Evolutionary conservation across 2,113 vertebrate genomes (phyloP).

Genomic region (Oxyura jamaicensis): DNA sequence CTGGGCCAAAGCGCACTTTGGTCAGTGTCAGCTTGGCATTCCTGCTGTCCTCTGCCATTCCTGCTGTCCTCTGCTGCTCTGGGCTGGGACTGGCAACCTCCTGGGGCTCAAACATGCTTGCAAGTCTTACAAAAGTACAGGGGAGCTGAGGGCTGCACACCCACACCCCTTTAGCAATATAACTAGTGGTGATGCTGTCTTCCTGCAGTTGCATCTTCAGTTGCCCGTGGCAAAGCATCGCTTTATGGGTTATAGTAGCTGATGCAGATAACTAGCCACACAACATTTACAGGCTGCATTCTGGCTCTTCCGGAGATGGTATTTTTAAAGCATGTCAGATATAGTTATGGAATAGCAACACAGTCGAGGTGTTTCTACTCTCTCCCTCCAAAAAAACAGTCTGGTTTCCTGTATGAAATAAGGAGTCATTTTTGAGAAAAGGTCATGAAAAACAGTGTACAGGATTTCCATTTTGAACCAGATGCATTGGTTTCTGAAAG

Average conservation of each 20-base stretch:
- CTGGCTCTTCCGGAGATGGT: neutral
- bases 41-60: neutral
- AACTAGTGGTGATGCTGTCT: neutral
- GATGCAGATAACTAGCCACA: neutral
- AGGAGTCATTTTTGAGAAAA: neutral
- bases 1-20: neutral
- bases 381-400: neutral
- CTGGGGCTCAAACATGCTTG: neutral
- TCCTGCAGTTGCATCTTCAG: neutral
- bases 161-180: neutral
- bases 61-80: neutral
- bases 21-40: neutral
- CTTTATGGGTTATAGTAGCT: neutral
- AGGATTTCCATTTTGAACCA: neutral
- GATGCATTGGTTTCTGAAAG: neutral
- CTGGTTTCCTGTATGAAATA: neutral
- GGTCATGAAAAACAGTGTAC: neutral
- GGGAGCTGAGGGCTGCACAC: neutral
- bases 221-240: neutral
- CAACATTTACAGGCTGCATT: neutral
- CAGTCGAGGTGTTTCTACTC: neutral
- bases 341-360: neutral
- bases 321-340: neutral
- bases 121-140: neutral
- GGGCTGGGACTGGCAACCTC: neutral